Evolutionary conservation across 2,113 vertebrate genomes (phyloP).

Genomic region (Columba livia): DNA sequence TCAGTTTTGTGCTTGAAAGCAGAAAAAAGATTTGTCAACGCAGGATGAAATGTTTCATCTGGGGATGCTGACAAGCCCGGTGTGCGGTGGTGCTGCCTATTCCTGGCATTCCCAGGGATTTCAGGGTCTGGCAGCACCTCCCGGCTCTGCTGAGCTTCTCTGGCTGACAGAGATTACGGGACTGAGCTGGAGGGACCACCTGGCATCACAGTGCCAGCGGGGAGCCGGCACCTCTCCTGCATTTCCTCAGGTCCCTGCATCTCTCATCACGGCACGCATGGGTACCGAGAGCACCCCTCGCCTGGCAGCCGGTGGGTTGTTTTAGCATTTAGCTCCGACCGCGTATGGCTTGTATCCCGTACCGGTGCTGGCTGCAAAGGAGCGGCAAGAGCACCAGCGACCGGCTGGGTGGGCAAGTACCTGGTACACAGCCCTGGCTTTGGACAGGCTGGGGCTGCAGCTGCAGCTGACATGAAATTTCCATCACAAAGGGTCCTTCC

Average conservation of each 20-base stretch:
- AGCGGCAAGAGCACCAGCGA: not conserved
- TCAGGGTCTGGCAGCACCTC: not conserved
- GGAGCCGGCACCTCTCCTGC: not conserved
- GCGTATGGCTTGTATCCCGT: not conserved
- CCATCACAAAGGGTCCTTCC: not conserved
- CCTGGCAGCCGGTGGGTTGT: not conserved
- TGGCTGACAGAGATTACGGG: not conserved
- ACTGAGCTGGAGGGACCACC: not conserved
- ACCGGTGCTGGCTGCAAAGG: not conserved
- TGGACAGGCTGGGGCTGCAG: not conserved
- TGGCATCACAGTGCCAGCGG: not conserved
- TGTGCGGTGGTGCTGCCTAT: rapidly evolving
- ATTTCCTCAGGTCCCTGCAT: not conserved
- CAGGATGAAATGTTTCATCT: not conserved
- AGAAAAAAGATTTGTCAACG: not conserved
- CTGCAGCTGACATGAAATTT: not conserved
- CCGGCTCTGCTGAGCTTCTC: not conserved
- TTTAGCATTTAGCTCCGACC: rapidly evolving
- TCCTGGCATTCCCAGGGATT: rapidly evolving
- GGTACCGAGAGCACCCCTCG: not conserved
- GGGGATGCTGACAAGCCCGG: not conserved
- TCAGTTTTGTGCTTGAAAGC: not conserved
- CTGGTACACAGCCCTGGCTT: not conserved
- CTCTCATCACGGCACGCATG: rapidly evolving
- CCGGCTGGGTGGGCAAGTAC: not conserved